Percentiles rank a stretch among this genome's conserved stretches.
phyloP scores from a whole-genome alignment of 2,797 vertebrate genomes.

The Anolis apletophallus region DNA sequence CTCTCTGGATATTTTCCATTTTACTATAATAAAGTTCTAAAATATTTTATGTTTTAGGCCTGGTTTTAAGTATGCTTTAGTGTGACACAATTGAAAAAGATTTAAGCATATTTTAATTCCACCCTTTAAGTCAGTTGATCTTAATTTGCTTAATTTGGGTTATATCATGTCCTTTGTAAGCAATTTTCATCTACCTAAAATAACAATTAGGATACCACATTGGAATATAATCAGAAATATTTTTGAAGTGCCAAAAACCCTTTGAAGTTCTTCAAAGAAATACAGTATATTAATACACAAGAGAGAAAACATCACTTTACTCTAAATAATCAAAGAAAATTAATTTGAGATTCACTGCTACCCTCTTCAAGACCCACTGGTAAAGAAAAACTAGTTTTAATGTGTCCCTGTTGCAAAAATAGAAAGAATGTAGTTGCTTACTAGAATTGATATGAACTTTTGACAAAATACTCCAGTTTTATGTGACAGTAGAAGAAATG shows the following conservation, averaged over 20 bases:
- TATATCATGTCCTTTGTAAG: not conserved
- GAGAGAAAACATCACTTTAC: not conserved
- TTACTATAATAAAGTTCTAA: not conserved
- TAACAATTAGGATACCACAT: not conserved
- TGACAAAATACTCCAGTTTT: not conserved
- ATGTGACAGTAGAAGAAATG: not conserved
- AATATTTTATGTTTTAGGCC: not conserved
- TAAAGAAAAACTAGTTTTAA: not conserved
- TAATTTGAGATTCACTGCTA: not conserved
- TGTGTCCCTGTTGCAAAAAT: not conserved
- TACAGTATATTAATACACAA: not conserved
- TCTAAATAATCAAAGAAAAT: slow-evolving; percentile 6
- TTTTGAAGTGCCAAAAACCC: slow-evolving; percentile 4
- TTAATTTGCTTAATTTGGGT: not conserved
- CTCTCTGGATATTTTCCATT: not conserved
- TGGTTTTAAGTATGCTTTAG: not conserved
- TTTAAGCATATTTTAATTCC: not conserved
- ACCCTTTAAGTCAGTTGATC: not conserved
- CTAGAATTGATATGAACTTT: not conserved
- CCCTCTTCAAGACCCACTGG: not conserved
- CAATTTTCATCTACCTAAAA: slow-evolving; percentile 10
- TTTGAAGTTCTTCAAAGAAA: slow-evolving; percentile 15
- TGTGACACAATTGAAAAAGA: not conserved
- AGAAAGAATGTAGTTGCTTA: not conserved
- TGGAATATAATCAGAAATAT: slow-evolving; percentile 5